Evolutionary conservation across 1,140 invertebrate genomes (phyloP), one percentile per base, ranked within the genome.

Genomic region (Trichogramma pretiosum): DNA sequence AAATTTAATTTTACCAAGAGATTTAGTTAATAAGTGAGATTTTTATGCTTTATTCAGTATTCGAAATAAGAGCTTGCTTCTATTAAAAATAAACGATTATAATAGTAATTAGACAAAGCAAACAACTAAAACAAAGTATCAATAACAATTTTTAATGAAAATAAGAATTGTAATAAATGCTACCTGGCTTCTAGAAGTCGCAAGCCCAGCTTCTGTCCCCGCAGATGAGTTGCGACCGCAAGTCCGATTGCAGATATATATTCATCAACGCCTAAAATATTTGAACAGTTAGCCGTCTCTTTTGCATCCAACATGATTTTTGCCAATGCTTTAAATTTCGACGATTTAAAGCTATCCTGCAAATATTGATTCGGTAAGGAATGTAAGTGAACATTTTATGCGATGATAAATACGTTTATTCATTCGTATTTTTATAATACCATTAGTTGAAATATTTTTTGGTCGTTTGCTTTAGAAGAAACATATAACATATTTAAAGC

Each of bases 181-280:
- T 47, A 68, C 66, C 66, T 59, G 11, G 54, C 38, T 46, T 45
- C 33, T 10, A 67, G 50, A 50, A 68, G 35, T 22, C 58, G 40
- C 5, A 28, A 38, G 19, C 63, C 65, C 21, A 70, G 41, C 30
- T 58, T 55, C 21, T 65, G 57, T 5, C 65, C 64, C n/a, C 65
- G 56, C 26, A 56, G 67, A 16, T n/a, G 16, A 0, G 61, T 58
- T n/a, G 57, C 8, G 8, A 70, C 64, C 7, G 57, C 56, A 16
- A 70, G 53, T 1, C 67, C 65, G 14, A 61, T 35, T 8, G 62
- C 62, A 13, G 23, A 21, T 13, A 69, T 22, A 36, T 61, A 69
- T 24, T 56, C 57, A 38, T 64, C 56, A 16, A 63, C 45, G 1
- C 56, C 57, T 21, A 62, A 67, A 36, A 49, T 54, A 34, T 60